These are phyloP conservation scores for Bombus sylvicola DNA, from an alignment of 1,140 invertebrate genomes.

Conservation along the genomic window DNA sequence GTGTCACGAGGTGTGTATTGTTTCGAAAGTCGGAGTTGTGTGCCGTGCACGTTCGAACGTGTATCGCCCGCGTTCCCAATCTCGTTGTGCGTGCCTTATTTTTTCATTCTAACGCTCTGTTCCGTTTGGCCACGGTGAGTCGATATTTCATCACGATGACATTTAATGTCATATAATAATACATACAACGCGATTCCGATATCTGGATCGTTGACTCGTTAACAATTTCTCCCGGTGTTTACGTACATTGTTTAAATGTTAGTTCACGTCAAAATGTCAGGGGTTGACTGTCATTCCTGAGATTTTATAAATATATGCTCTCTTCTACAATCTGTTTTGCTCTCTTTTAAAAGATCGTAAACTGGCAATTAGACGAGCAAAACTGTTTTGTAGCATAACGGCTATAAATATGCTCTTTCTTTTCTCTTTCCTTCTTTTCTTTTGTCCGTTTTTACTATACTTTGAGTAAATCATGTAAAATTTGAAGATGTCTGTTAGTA, in stretches of 20 bases:
- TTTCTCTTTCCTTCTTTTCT: not conserved
- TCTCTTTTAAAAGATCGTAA: not conserved
- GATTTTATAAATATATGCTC: not conserved
- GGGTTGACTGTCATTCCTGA: not conserved
- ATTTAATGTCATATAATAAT: conserved; percentile 11
- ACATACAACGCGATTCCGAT: not conserved
- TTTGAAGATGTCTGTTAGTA: not conserved
- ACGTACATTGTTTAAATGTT: not conserved
- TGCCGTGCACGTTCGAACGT: conserved; percentile 33
- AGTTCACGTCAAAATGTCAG: not conserved
- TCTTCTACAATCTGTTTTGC: not conserved
- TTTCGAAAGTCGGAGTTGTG: conserved; percentile 44
- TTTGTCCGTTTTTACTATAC: not conserved
- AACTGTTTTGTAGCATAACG: not conserved
- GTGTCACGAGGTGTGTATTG: conserved; percentile 54
- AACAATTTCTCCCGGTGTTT: not conserved
- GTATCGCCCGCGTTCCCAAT: conserved; percentile 1
- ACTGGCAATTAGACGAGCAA: not conserved
- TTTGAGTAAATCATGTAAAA: not conserved
- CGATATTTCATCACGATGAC: not conserved
- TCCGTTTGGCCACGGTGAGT: conserved; percentile 19
- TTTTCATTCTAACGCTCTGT: conserved; percentile 2
- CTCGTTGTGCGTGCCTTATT: conserved; percentile 9
- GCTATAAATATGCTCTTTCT: not conserved
- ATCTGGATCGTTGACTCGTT: conserved; percentile 6